phyloP scores from a whole-genome alignment of 2,113 vertebrate genomes.

The Connochaetes taurinus region DNA sequence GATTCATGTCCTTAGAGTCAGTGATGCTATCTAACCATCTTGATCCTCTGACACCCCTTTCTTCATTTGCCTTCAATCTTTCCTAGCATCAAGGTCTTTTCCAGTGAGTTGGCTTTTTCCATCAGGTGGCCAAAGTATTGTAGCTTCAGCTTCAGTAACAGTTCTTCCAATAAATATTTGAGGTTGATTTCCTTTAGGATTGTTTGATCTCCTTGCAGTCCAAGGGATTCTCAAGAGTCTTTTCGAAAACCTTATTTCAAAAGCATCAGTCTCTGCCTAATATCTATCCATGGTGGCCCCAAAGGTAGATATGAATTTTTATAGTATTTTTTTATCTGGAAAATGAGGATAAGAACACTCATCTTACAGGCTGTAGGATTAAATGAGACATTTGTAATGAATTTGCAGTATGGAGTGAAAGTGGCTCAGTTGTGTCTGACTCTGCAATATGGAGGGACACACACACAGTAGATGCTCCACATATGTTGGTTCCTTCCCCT shows the following conservation, averaged over 20 bases:
- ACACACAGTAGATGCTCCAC: fast-evolving
- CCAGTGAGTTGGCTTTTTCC: background rate
- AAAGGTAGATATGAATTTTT: background rate
- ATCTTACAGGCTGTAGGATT: background rate
- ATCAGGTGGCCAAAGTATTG: background rate
- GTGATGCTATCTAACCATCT: background rate
- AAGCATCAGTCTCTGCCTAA: background rate
- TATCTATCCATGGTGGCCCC: background rate
- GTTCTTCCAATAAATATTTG: background rate
- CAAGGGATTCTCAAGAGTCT: background rate
- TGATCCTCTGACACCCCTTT: background rate
- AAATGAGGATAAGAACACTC: background rate
- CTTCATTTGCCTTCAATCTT: background rate
- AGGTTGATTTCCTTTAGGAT: background rate
- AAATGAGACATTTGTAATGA: background rate
- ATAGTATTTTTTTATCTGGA: background rate
- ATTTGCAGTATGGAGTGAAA: background rate
- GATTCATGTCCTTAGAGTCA: background rate
- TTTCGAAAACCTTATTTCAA: background rate
- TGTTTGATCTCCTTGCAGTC: background rate
- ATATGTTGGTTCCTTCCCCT: background rate
- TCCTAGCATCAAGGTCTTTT: background rate
- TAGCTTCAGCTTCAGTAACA: background rate
- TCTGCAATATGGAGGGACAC: background rate
- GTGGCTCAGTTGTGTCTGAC: background rate